phyloP scores from a whole-genome alignment of 2,888 invertebrate genomes.

The Nomada fabriciana region DNA sequence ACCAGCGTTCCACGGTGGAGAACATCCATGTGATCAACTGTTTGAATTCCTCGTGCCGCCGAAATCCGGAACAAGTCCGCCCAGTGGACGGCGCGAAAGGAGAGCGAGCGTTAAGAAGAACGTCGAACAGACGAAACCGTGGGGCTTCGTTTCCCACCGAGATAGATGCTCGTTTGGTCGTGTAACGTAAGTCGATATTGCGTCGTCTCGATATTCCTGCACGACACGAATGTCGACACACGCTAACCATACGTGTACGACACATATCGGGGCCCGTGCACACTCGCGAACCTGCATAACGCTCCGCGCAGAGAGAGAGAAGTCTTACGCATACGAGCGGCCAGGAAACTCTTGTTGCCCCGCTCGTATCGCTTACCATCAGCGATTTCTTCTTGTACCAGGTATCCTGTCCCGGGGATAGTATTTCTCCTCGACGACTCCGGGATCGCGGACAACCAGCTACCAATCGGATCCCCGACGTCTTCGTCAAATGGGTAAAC shows the following conservation, averaged over 20 bases:
- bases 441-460: constrained; percentile 51
- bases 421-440: constrained; percentile 74
- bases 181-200: constrained; percentile 84
- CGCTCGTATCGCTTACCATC: constrained; percentile 82
- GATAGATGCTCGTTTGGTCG: constrained; percentile 83
- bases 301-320: constrained; percentile 70
- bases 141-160: constrained; percentile 85
- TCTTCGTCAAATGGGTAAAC: constrained; percentile 6
- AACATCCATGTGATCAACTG: too few species aligned
- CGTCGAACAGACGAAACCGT: constrained; percentile 64
- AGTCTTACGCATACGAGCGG: constrained; percentile 82
- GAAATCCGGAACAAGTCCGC: too few species aligned
- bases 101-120: constrained; percentile 57
- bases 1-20: too few species aligned
- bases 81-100: constrained; percentile 14
- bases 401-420: constrained; percentile 80
- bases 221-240: constrained; percentile 67
- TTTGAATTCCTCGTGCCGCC: too few species aligned
- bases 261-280: constrained; percentile 27
- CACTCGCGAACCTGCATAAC: constrained; percentile 62
- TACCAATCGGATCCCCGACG: constrained; percentile 19
- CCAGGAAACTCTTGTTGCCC: constrained; percentile 81
- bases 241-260: constrained; percentile 57
- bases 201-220: constrained; percentile 80
- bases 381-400: constrained; percentile 81